A percentile compares a stretch with the other conserved stretches of the same genome.
These are phyloP conservation scores for Gnathonemus longibarbis DNA, from an alignment of 2,113 vertebrate genomes.

Conservation along the genomic window DNA sequence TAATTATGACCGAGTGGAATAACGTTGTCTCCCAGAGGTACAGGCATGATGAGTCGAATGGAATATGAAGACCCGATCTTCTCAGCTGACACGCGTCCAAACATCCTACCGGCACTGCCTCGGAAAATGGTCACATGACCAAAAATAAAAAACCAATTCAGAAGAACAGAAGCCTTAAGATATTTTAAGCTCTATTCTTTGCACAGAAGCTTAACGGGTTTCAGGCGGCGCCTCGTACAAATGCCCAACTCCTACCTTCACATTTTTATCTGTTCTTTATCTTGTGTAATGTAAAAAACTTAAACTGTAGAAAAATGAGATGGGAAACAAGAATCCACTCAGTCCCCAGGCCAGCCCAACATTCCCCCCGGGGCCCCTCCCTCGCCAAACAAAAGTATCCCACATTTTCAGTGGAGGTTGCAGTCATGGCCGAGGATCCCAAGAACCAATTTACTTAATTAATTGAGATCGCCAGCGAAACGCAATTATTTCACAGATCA, in stretches of 20 bases:
- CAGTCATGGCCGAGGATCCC: not conserved
- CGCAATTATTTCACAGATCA: not conserved
- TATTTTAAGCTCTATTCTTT: not conserved
- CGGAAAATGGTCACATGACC: not conserved
- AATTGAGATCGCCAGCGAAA: not conserved
- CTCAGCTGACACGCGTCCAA: not conserved
- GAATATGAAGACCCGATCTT: not conserved
- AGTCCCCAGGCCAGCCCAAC: not conserved
- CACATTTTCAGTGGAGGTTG: not conserved
- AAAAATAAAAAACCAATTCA: not conserved
- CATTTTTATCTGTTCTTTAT: not conserved
- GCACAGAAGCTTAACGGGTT: not conserved
- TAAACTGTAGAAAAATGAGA: not conserved
- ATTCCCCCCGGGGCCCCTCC: not conserved
- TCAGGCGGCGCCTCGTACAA: not conserved
- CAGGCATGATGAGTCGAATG: not conserved
- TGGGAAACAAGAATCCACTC: not conserved
- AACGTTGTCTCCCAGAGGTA: not conserved
- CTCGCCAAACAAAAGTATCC: not conserved
- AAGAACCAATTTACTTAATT: not conserved
- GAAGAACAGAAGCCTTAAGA: not conserved
- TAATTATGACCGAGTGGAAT: conserved; percentile 3
- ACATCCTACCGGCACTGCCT: not conserved
- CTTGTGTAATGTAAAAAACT: not conserved
- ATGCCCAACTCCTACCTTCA: not conserved